Evolutionary conservation across 2,113 vertebrate species (phyloP), one percentile per base, ranked within the genome.

Genomic region (Heterochromis multidens): DNA sequence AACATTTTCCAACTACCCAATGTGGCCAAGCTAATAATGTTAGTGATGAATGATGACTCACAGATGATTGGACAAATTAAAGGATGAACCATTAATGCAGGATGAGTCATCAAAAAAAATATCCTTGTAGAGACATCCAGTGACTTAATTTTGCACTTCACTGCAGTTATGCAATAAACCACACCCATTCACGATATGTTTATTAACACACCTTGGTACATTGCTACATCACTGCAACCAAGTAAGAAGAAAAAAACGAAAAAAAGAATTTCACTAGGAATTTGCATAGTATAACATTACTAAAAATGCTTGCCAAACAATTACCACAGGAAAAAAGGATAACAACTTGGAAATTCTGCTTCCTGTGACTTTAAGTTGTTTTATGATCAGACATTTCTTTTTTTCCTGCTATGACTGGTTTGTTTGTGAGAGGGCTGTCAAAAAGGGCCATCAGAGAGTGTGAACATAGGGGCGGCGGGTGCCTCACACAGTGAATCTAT

Each of bases 361-460:
- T 81, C 6, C 40, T 21, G 23, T 58, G 33, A 65, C 79, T 56
- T 40, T 59, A 23, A 65, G 49, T 40, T 54, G 80, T 49, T 85
- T 83, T 80, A 37, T 52, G 77, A 87, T 89, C 82, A 82, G 58
- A 84, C 84, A 23, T 56, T 81, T 82, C 52, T 88, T 35, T 79
- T 82, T 72, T 89, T 72, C 11, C 78, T 49, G 57, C 58, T 19
- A 54, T 79, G 85, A 63, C 57, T 84, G 56, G 83, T 86, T 78
- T 90, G 84, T 90, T 85, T 91, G 81, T 81, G 57, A 78, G 82
- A 33, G 37, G 35, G 29, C 84, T 88, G 89, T 93, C 88, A 88
- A 61, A 83, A 61, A 79, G 56, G 87, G 77, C 87, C 86, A 87
- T 93, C 89, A 88, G 82, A 92, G 90, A 77, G 85, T 84, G 89